Evolutionary conservation across 2,797 vertebrate species (phyloP), one percentile per base, ranked within the genome.

Genomic region (Clarias pachynema): DNA sequence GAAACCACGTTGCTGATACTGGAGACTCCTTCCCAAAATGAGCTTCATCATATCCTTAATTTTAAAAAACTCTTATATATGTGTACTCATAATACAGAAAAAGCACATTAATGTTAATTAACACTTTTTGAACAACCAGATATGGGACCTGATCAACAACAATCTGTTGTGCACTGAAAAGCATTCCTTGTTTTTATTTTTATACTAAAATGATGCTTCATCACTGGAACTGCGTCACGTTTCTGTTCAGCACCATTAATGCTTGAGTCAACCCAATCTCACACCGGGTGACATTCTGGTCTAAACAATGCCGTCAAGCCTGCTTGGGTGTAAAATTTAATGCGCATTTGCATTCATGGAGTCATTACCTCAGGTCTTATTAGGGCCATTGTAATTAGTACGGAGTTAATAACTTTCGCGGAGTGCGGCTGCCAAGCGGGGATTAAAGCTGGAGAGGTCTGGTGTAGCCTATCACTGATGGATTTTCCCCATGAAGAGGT

Each of bases 351-450:
- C 87, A 89, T 90, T 91, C 87, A 90, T 81, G 90, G 86, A 87
- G 88, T 90, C 93, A 91, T 91, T 92, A 92, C 89, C 88, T 83
- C 70, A 89, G 81, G 84, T 86, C 84, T 90, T 91, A 88, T 89
- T 89, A 89, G 86, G 84, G 89, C 91, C 90, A 87, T 75, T 82
- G 91, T 91, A 92, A 91, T 92, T 91, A 92, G 88, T 81, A 87
- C 81, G 80, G 84, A 90, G 89, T 86, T 89, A 90, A 89, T 87
- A 92, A 90, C 86, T 88, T 83, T 80, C 85, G 60, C 81, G 26
- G 81, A 87, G 83, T 84, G 84, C 90, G 53, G 31, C 75, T 89
- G 90, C 89, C 88, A 90, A 81, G 63, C 63, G 87, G 86, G 83
- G 87, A 74, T 72, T 85, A 87, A 14, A 65, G 85, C 53, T 86